A percentile compares a stretch with the other conserved stretches of the same genome.
Conservation (phyloP, 2,113 vertebrate genomes). For the Dipodomys ordii region DNA sequence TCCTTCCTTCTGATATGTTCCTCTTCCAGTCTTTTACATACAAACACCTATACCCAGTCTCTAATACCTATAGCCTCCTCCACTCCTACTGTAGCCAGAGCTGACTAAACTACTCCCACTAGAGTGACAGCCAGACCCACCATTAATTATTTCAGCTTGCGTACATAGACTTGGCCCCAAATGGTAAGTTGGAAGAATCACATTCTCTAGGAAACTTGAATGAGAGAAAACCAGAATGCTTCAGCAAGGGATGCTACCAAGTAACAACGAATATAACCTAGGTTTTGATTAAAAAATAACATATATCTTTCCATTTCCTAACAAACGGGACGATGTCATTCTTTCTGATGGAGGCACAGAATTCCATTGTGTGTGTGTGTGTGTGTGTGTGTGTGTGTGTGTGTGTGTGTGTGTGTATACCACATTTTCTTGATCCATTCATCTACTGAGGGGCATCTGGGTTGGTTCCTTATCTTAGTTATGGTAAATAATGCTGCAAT, state of each 20-base stretch:
- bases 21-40: neutral
- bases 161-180: neutral
- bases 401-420: no score
- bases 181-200: neutral
- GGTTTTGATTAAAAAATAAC: neutral
- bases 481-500: no score
- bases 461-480: no score
- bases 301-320: no score
- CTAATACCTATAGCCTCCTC: neutral
- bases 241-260: neutral
- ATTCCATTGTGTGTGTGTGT: no score
- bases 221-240: neutral
- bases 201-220: neutral
- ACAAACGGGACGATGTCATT: no score
- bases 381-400: no score
- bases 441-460: no score
- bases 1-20: neutral
- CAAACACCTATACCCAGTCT: neutral
- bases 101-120: neutral
- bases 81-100: neutral
- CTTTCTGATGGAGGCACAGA: no score
- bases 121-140: neutral
- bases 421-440: no score
- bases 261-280: neutral
- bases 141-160: neutral